Percentiles rank a stretch among this genome's conserved stretches.
Conservation (phyloP, 2,113 vertebrate genomes). For the Scortum barcoo region DNA sequence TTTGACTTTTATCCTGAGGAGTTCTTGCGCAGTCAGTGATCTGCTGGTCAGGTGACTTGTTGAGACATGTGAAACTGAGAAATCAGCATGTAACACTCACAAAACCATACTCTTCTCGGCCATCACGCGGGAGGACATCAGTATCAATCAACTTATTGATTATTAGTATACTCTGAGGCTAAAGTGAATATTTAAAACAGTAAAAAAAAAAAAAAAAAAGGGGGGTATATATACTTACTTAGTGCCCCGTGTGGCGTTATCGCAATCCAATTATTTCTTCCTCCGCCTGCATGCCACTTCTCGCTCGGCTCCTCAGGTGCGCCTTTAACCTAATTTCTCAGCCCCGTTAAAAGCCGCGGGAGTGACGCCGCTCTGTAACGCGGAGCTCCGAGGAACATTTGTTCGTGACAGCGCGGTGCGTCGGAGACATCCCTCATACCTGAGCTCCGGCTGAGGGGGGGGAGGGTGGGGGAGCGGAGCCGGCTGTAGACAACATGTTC, state of each 20-base stretch:
- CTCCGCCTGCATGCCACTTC: constrained; percentile 68
- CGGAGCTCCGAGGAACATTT: constrained; percentile 9
- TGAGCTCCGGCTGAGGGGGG: no score
- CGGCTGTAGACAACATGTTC: not conserved
- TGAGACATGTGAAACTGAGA: constrained; percentile 47
- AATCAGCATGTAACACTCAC: constrained; percentile 41
- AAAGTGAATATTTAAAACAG: not conserved
- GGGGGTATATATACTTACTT: constrained; percentile 72
- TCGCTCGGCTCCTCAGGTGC: constrained; percentile 59
- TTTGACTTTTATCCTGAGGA: not conserved
- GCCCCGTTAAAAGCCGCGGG: constrained; percentile 28
- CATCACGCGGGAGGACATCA: not conserved
- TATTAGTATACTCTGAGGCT: not conserved
- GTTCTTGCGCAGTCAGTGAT: constrained; percentile 35
- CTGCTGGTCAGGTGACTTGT: constrained; percentile 70
- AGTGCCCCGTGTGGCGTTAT: constrained; percentile 68
- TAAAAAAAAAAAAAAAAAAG: no score
- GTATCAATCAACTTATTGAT: not conserved
- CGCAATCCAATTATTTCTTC: constrained; percentile 70
- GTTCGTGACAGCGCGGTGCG: constrained; percentile 18
- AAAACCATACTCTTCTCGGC: not conserved
- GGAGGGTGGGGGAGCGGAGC: constrained; percentile 10
- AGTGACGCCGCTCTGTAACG: constrained; percentile 2
- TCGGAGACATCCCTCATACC: constrained; percentile 55
- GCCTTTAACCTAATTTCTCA: constrained; percentile 58